phyloP scores from a whole-genome alignment of 2,888 invertebrate genomes.

The Drosophila prolongata region DNA sequence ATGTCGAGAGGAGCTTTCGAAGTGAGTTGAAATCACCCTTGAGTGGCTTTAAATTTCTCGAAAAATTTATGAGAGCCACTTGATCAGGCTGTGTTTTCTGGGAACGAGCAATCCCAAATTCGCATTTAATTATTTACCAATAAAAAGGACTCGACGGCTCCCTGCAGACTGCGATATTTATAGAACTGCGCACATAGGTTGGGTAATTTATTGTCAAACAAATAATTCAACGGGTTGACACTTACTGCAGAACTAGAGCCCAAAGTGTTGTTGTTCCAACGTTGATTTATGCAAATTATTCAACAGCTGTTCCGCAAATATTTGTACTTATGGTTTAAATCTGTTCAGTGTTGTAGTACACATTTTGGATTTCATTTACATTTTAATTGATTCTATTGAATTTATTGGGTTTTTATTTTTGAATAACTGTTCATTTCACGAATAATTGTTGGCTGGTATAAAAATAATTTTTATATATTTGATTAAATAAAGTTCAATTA shows the following conservation, averaged over 20 bases:
- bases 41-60: conserved; percentile 7
- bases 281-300: conserved; percentile 27
- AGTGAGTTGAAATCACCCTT: background rate
- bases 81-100: conserved; percentile 8
- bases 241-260: conserved; percentile 36
- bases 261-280: background rate
- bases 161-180: conserved; percentile 8
- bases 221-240: conserved; percentile 33
- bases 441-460: background rate
- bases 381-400: conserved; percentile 1
- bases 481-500: background rate
- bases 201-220: conserved; percentile 29
- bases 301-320: conserved; percentile 20
- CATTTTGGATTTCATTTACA: background rate
- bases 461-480: background rate
- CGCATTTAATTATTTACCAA: conserved; percentile 32
- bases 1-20: background rate
- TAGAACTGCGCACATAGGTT: conserved; percentile 19
- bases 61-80: conserved; percentile 24
- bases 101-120: conserved; percentile 3
- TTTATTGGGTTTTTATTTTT: background rate
- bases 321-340: conserved; percentile 3
- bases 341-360: background rate
- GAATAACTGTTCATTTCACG: background rate
- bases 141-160: conserved; percentile 10